A percentile compares a stretch with the other conserved stretches of the same genome.
These are phyloP conservation scores for Shinisaurus crocodilurus DNA, from an alignment of 2,113 vertebrate species.

Conservation along the genomic window DNA sequence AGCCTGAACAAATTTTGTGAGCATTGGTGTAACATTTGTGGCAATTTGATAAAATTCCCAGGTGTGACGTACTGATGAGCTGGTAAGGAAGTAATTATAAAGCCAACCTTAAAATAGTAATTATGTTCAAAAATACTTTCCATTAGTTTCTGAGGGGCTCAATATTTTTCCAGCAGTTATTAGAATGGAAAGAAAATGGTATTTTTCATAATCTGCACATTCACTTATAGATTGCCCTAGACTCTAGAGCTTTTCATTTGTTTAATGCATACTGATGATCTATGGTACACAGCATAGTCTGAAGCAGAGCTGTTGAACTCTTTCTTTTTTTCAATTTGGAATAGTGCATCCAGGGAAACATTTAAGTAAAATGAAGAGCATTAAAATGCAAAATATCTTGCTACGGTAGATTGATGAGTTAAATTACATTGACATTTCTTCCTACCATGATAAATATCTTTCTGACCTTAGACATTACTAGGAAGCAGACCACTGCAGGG, in stretches of 20 bases:
- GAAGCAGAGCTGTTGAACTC: slow-evolving; percentile 56
- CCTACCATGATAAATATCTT: slow-evolving; percentile 66
- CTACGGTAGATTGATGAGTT: slow-evolving; percentile 57
- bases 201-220: slow-evolving; percentile 57
- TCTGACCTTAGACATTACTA: slow-evolving; percentile 63
- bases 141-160: slow-evolving; percentile 45
- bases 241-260: slow-evolving; percentile 58
- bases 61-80: slow-evolving; percentile 34
- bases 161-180: slow-evolving; percentile 60
- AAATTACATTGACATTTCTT: slow-evolving; percentile 65
- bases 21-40: background rate
- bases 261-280: slow-evolving; percentile 56
- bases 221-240: slow-evolving; percentile 43
- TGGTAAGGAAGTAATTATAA: slow-evolving; percentile 34
- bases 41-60: slow-evolving; percentile 14
- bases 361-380: slow-evolving; percentile 58
- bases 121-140: slow-evolving; percentile 49
- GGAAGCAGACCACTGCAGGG: slow-evolving; percentile 48
- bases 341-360: slow-evolving; percentile 54
- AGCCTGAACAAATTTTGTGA: slow-evolving; percentile 29
- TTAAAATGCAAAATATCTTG: slow-evolving; percentile 58
- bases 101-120: slow-evolving; percentile 49
- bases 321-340: slow-evolving; percentile 50
- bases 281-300: slow-evolving; percentile 32
- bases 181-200: slow-evolving; percentile 53